Conservation (phyloP, 2,113 vertebrate species). For the Electrona antarctica region DNA sequence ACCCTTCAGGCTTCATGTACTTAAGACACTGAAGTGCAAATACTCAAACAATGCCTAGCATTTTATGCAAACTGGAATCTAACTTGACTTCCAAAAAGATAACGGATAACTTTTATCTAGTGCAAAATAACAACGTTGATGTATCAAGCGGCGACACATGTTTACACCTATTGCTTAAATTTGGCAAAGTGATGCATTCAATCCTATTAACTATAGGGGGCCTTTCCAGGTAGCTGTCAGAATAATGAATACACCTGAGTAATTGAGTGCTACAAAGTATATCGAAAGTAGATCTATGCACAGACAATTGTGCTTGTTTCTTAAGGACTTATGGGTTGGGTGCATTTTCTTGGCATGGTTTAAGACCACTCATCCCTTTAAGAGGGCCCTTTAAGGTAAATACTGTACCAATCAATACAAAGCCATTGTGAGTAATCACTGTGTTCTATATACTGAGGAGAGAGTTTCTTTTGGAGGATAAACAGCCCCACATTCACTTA, state of each 20-base stretch:
- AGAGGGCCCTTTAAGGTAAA: constrained; percentile 67
- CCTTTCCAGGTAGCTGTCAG: constrained; percentile 31
- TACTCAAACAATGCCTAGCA: no score
- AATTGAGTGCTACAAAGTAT: constrained; percentile 38
- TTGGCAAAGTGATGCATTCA: no score
- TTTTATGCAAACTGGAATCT: no score
- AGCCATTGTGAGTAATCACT: constrained; percentile 11
- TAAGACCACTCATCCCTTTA: constrained; percentile 28
- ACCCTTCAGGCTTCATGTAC: no score
- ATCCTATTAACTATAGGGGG: not conserved
- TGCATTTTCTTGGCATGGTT: constrained; percentile 16
- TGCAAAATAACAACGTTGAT: no score
- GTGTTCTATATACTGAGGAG: not conserved
- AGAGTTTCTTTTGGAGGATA: no score
- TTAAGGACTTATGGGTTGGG: constrained; percentile 7
- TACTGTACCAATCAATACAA: constrained; percentile 15
- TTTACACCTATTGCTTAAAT: no score
- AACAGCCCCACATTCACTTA: no score
- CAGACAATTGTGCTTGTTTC: constrained; percentile 33
- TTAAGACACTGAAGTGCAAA: no score
- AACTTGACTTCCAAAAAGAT: no score
- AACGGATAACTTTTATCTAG: no score
- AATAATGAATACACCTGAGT: constrained; percentile 46
- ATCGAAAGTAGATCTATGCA: constrained; percentile 40
- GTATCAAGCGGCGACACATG: no score